Percentiles rank a stretch among this genome's conserved stretches.
Evolutionary conservation across 2,888 invertebrate genomes (phyloP).

Genomic region (Drosophila tripunctata): DNA sequence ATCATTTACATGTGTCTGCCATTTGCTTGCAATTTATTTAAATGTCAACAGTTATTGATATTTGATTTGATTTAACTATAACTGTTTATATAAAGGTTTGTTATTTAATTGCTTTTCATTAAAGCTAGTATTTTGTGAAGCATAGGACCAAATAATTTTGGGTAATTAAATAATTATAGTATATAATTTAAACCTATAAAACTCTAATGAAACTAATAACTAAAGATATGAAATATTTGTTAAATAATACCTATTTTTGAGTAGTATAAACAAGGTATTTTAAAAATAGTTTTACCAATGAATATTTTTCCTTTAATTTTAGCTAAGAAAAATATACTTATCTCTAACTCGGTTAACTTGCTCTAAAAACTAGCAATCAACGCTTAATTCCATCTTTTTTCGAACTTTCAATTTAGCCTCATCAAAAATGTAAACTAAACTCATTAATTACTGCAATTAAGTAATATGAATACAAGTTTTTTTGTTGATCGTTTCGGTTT

Average conservation of each 20-base stretch:
- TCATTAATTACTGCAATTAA: slow-evolving; percentile 76
- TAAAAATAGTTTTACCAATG: no score
- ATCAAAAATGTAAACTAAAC: slow-evolving; percentile 57
- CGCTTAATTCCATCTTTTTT: slow-evolving; percentile 4
- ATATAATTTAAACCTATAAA: no score
- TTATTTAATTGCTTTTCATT: not conserved
- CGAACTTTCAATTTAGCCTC: slow-evolving; percentile 22
- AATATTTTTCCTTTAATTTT: no score
- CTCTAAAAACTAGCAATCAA: slow-evolving; percentile 31
- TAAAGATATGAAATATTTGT: no score
- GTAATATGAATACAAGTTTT: slow-evolving; percentile 33
- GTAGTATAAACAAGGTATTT: no score
- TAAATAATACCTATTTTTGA: no score
- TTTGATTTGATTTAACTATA: not conserved
- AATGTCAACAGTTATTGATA: not conserved
- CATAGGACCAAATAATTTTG: no score
- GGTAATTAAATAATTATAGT: no score
- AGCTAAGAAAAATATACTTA: no score
- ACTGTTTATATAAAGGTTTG: slow-evolving; percentile 8
- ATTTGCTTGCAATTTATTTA: no score
- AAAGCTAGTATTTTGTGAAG: not conserved
- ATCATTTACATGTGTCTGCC: not conserved
- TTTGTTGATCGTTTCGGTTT: slow-evolving; percentile 21
- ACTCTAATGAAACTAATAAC: no score
- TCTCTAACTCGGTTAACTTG: not conserved